Percentiles rank a stretch among this genome's conserved stretches.
Conservation (phyloP, 1,140 invertebrate genomes). For the Drosophila orosa region DNA sequence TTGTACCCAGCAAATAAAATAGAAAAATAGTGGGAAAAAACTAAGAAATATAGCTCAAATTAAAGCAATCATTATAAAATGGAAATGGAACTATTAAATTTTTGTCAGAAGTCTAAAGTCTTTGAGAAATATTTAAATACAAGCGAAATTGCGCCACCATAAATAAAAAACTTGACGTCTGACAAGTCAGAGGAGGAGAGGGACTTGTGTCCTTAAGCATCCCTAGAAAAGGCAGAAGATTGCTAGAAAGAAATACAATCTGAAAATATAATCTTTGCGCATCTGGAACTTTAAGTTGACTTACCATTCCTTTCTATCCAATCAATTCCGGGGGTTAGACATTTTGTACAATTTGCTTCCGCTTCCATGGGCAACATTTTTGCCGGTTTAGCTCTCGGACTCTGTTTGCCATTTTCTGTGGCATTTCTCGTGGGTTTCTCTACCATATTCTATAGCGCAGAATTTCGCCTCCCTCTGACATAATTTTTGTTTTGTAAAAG, state of each 20-base stretch:
- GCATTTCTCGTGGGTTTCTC: constrained; percentile 13
- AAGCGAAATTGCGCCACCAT: constrained; percentile 1
- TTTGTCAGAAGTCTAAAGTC: background rate
- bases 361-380: constrained; percentile 39
- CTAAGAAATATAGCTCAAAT: constrained; percentile 20
- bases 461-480: constrained; percentile 43
- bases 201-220: background rate
- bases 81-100: constrained; percentile 9
- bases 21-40: background rate
- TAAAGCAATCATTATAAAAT: constrained; percentile 38
- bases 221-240: background rate
- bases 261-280: constrained; percentile 15
- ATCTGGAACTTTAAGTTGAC: constrained; percentile 20
- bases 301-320: constrained; percentile 25
- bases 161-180: background rate
- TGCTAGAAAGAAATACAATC: constrained; percentile 3
- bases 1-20: background rate
- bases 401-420: constrained; percentile 29
- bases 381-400: constrained; percentile 8
- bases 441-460: constrained; percentile 27
- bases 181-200: background rate
- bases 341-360: constrained; percentile 40
- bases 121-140: constrained; percentile 9
- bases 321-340: constrained; percentile 29
- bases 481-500: constrained; percentile 51